These are phyloP conservation scores for Latheticus oryzae DNA, from an alignment of 2,888 invertebrate genomes.

Conservation along the genomic window DNA sequence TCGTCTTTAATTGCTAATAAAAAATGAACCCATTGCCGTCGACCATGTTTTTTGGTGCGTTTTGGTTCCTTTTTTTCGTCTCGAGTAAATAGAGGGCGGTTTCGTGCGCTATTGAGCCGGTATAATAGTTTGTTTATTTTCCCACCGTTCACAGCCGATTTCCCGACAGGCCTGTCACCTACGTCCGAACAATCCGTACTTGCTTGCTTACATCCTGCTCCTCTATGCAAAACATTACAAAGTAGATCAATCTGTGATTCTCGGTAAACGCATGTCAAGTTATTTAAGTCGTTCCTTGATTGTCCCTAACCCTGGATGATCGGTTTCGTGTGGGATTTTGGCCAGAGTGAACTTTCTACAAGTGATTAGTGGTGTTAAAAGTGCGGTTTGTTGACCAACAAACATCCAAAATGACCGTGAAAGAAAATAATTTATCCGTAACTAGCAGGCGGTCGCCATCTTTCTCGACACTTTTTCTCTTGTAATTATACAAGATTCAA, in stretches of 20 bases:
- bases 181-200: constrained; percentile 61
- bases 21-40: too few species aligned
- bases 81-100: constrained; percentile 60
- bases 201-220: constrained; percentile 56
- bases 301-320: constrained; percentile 39
- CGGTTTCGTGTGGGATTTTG: constrained; percentile 26
- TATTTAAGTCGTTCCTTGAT: constrained; percentile 38
- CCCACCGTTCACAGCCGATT: constrained; percentile 63
- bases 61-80: constrained; percentile 32
- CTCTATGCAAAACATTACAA: constrained; percentile 66
- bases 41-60: too few species aligned
- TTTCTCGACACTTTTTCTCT: constrained; percentile 69
- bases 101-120: constrained; percentile 62
- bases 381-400: constrained; percentile 63
- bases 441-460: constrained; percentile 70
- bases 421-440: constrained; percentile 66
- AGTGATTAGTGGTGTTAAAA: constrained; percentile 55
- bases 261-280: constrained; percentile 61
- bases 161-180: constrained; percentile 64
- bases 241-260: constrained; percentile 66
- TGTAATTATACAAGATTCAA: constrained; percentile 57
- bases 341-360: constrained; percentile 40
- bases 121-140: constrained; percentile 66
- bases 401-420: constrained; percentile 65
- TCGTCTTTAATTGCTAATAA: too few species aligned